Conservation (phyloP, 1,140 invertebrate species). For the Bombus confusus region DNA sequence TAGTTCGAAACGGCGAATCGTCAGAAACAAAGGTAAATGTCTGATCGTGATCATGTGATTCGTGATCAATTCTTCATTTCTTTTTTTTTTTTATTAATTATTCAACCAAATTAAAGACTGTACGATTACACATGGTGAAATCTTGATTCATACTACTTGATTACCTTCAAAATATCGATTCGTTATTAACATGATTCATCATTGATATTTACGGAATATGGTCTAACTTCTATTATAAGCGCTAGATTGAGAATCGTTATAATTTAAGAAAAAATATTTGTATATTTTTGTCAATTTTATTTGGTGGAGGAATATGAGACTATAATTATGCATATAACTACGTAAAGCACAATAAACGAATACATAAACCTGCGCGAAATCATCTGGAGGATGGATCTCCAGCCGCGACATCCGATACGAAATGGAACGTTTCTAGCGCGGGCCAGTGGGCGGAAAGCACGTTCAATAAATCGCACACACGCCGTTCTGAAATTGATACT, state of each 20-base stretch:
- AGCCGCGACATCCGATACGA: slow-evolving; percentile 46
- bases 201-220: background rate
- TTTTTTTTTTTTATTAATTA: too few species aligned
- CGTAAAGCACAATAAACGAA: background rate
- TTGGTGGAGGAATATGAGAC: background rate
- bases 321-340: background rate
- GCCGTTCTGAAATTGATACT: slow-evolving; percentile 76
- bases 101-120: background rate
- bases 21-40: slow-evolving; percentile 33
- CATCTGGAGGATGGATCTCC: slow-evolving; percentile 4
- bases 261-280: too few species aligned
- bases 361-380: background rate
- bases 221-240: background rate
- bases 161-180: background rate
- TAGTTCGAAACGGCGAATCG: slow-evolving; percentile 12
- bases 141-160: background rate
- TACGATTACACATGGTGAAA: background rate
- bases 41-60: background rate
- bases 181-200: background rate
- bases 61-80: background rate
- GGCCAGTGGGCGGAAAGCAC: slow-evolving; percentile 57
- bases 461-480: slow-evolving; percentile 74
- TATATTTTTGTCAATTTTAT: too few species aligned
- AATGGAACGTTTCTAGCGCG: slow-evolving; percentile 55
- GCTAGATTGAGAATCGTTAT: too few species aligned